Evolutionary conservation across 2,113 vertebrate genomes (phyloP), one percentile per base, ranked within the genome.

Genomic region (Bolborhynchus lineola): DNA sequence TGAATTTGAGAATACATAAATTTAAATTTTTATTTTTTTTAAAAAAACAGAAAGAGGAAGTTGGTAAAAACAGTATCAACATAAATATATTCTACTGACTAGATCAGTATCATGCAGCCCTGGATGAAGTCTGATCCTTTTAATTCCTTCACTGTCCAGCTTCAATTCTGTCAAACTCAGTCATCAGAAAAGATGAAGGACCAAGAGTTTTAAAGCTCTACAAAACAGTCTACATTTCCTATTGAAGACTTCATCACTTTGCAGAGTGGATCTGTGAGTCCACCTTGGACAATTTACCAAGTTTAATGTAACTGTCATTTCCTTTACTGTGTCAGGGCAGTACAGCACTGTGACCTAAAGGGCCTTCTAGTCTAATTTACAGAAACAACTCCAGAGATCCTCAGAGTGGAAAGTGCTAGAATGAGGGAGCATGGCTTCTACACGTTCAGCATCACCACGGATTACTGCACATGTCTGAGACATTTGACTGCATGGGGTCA

Each of bases 311-410:
- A 31, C 12, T 11, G 44, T 17, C 74, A 50, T 75, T 83, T 84
- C 70, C 71, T 86, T 75, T 70, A 59, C 16, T 35, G 16, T 77
- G 17, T 19, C 76, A 88, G 87, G 24, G 47, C 25, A 77, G 14
- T 47, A 33, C 29, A 92, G 69, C 13, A 47, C 6, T 1, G 0
- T 60, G 75, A 90, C 75, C 67, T 94, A 64, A 39, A 67, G 31
- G 39, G 75, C 41, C 74, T 93, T 90, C 71, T 83, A 72, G 63
- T 91, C 79, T 78, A 70, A 92, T 71, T 93, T 86, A 83, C 76
- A 81, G 88, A 70, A 92, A 59, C 20, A 47, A 2, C 35, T 75
- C 24, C 42, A 75, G 50, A 69, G 13, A 81, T 52, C n/a, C 44
- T 90, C 53, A 65, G 31, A 88, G 25, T 21, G 9, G 29, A 69